phyloP scores from a whole-genome alignment of 2,888 invertebrate genomes.

The Ferrisia virgata region DNA sequence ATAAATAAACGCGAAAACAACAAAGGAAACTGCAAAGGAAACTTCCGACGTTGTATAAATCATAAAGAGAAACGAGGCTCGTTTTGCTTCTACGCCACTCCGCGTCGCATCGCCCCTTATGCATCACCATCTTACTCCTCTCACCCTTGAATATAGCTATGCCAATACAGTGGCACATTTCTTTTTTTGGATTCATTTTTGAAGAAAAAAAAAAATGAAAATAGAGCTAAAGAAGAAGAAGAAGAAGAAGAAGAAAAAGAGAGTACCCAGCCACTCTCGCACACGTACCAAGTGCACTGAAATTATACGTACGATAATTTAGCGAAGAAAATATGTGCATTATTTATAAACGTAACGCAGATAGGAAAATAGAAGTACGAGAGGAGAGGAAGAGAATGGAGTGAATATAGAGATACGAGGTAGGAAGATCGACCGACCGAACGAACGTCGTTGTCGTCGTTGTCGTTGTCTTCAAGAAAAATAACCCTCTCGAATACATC shows the following conservation, averaged over 20 bases:
- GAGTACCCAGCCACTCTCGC: not conserved
- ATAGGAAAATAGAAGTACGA: not conserved
- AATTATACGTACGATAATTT: conserved; percentile 41
- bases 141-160: too few relatives aligned
- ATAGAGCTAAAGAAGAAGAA: not conserved
- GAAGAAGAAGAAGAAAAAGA: not conserved
- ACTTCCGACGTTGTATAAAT: conserved; percentile 39
- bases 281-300: not conserved
- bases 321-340: conserved; percentile 36
- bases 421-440: too few relatives aligned
- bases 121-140: not conserved
- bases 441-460: not conserved
- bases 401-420: not conserved
- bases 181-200: not conserved
- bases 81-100: not conserved
- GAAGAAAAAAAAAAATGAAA: too few relatives aligned
- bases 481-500: not conserved
- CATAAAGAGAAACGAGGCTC: conserved; percentile 33
- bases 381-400: not conserved
- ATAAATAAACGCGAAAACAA: conserved; percentile 37
- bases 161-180: not conserved
- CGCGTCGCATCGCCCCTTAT: too few relatives aligned
- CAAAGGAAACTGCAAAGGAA: conserved; percentile 38
- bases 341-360: conserved; percentile 21
- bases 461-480: not conserved